phyloP scores from a whole-genome alignment of 2,113 vertebrate genomes.

The Hyperopisus bebe region DNA sequence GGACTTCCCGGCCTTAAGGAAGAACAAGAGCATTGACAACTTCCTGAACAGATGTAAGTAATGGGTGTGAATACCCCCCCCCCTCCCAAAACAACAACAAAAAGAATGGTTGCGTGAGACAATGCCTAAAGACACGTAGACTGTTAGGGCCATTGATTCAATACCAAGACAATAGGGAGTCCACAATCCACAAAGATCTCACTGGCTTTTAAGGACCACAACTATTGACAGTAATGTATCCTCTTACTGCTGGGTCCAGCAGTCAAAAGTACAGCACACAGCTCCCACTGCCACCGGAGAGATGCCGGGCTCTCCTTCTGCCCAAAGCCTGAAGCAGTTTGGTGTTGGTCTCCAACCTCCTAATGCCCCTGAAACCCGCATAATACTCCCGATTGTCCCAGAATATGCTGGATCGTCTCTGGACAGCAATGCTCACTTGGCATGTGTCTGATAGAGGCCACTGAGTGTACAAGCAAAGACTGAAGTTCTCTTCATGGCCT shows the following conservation, averaged over 20 bases:
- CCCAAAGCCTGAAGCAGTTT: not conserved
- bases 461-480: not conserved
- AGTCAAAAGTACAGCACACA: not conserved
- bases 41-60: constrained; percentile 99
- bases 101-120: not conserved
- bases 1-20: constrained; percentile 97
- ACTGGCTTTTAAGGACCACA: not conserved
- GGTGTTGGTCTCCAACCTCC: not conserved
- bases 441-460: not conserved
- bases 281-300: not conserved
- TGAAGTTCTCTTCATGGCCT: not conserved
- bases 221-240: not conserved
- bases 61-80: not conserved
- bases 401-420: not conserved
- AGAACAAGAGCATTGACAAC: constrained; percentile 99
- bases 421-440: not conserved
- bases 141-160: not conserved
- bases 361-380: not conserved
- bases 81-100: not conserved
- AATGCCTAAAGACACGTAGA: not conserved
- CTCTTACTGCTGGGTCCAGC: not conserved
- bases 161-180: not conserved
- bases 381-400: not conserved
- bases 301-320: not conserved
- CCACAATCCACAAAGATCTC: not conserved